Evolutionary conservation across 2,797 vertebrate species (phyloP).

Genomic region (Sternarchorhynchus goeldii): DNA sequence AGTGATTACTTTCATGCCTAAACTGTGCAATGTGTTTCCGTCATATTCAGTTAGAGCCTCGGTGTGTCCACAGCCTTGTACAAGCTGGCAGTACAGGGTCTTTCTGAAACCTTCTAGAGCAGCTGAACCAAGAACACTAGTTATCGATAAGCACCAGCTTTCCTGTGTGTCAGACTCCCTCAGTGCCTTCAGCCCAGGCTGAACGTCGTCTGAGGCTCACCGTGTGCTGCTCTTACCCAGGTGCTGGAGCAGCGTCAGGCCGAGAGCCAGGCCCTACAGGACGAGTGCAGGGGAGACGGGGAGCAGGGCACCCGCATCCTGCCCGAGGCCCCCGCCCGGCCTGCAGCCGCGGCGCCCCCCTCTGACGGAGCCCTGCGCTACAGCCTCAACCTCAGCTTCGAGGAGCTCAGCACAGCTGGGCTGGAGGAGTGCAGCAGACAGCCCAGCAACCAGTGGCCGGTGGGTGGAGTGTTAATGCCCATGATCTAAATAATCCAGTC

Average conservation of each 20-base stretch:
- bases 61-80: no score
- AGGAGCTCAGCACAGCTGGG: slow-evolving; percentile 88
- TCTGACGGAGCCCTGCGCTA: slow-evolving; percentile 68
- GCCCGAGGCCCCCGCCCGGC: slow-evolving; percentile 56
- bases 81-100: no score
- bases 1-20: no score
- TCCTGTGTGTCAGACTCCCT: not conserved
- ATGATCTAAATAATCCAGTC: not conserved
- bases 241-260: slow-evolving; percentile 86
- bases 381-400: slow-evolving; percentile 94
- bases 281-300: slow-evolving; percentile 73
- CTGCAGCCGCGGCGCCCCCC: slow-evolving; percentile 58
- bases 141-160: no score
- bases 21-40: not conserved
- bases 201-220: slow-evolving; percentile 30
- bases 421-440: slow-evolving; percentile 86
- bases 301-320: slow-evolving; percentile 71
- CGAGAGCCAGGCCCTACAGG: slow-evolving; percentile 84
- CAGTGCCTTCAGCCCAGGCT: not conserved
- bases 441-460: slow-evolving; percentile 81
- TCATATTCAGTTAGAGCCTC: no score
- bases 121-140: no score
- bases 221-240: slow-evolving; percentile 64
- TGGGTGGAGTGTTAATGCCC: slow-evolving; percentile 55
- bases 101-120: no score